Evolutionary conservation across 2,113 vertebrate genomes (phyloP).

Genomic region (Calidris pugnax): DNA sequence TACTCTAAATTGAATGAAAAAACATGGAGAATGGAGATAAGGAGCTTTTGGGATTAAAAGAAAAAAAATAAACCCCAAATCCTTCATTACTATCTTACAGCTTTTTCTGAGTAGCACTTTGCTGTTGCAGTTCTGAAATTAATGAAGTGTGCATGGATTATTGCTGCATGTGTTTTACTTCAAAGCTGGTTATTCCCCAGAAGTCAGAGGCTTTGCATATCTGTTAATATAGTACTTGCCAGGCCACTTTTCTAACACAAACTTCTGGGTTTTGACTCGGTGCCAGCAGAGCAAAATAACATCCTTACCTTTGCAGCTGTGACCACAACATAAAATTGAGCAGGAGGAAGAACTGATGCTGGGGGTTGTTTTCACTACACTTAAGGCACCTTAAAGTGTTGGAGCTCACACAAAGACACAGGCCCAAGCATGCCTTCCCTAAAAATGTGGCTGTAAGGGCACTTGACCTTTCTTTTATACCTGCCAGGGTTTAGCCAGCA

Average conservation of each 20-base stretch:
- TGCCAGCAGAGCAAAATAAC: conserved; percentile 9
- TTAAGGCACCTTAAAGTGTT: background rate
- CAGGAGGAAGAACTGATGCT: background rate
- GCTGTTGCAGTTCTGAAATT: conserved; percentile 17
- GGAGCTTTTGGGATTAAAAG: conserved; percentile 37
- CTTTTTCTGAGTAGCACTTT: conserved; percentile 12
- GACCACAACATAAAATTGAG: background rate
- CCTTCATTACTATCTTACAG: background rate
- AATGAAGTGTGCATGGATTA: conserved; percentile 27
- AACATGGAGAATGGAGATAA: conserved; percentile 44
- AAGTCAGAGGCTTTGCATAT: conserved; percentile 20
- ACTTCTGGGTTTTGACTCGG: background rate
- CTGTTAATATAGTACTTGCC: background rate
- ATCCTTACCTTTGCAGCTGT: conserved; percentile 41
- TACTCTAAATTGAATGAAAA: conserved; percentile 10
- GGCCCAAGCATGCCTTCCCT: background rate
- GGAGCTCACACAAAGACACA: background rate
- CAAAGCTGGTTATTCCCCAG: conserved; percentile 42
- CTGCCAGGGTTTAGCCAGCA: background rate
- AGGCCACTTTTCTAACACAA: background rate
- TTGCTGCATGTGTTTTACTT: conserved; percentile 14
- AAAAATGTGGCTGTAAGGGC: background rate
- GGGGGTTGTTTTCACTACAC: background rate
- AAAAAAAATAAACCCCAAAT: background rate
- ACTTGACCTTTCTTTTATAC: background rate